Evolutionary conservation across 1,140 invertebrate genomes (phyloP), one percentile per base, ranked within the genome.

Genomic region (Muscidifurax raptorellus): DNA sequence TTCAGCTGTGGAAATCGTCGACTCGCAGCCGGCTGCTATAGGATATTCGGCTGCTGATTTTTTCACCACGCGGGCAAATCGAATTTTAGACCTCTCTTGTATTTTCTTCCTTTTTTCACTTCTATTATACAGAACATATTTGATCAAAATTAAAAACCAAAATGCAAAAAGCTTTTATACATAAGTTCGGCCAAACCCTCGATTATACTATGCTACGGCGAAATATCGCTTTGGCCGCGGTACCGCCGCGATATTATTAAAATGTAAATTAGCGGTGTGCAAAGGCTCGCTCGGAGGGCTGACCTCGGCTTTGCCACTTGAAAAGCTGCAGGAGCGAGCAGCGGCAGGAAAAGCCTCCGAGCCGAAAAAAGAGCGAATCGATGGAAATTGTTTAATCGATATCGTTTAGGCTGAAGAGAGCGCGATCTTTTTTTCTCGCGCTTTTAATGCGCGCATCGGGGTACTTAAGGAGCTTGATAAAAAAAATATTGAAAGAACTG

Each of bases 351-450:
- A n/a, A n/a, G n/a, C n/a, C n/a, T n/a, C n/a, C n/a, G n/a, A 32
- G 69, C 69, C 69, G 44, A 47, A 47, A 47, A 47, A 47, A 13
- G 44, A n/a, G 9, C 36, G 36, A 44, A 75, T 75, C 72, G 25
- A 75, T 75, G 36, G 13, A 44, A 75, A 75, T 75, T 75, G 72
- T 75, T 75, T 75, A 75, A 75, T 75, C 72, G 72, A 75, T 75
- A 75, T 75, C 72, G 72, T 75, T 75, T 75, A 44, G 32, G 36
- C 69, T 18, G 30, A 28, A 67, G 18, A 47, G 44, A 40, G 40
- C 10, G 40, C 10, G 40, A 47, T 47, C 15, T 47, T 47, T 13
- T 47, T 47, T n/a, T n/a, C n/a, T n/a, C n/a, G n/a, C n/a, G n/a
- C n/a, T n/a, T n/a, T n/a, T n/a, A n/a, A n/a, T n/a, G n/a, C n/a